A percentile compares a stretch with the other conserved stretches of the same genome.
phyloP scores from a whole-genome alignment of 2,797 vertebrate species.

The Sphenodon punctatus region DNA sequence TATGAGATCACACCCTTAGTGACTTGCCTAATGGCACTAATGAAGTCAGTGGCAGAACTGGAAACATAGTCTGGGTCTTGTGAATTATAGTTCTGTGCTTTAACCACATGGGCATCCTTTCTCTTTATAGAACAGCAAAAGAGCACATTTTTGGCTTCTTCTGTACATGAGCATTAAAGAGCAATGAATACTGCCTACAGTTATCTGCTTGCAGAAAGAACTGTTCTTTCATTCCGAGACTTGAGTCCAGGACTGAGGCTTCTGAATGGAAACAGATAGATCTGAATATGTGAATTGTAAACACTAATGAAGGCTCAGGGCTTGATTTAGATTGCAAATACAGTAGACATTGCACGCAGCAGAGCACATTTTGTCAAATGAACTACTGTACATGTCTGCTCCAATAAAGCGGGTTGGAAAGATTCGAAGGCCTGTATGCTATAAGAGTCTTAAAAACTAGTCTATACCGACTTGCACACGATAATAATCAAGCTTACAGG shows the following conservation, averaged over 20 bases:
- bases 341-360: conserved; percentile 10
- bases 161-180: conserved; percentile 3
- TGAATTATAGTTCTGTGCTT: not conserved
- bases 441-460: not conserved
- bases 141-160: conserved; percentile 9
- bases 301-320: not conserved
- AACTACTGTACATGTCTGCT: not conserved
- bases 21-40: not conserved
- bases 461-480: not conserved
- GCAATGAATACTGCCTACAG: not conserved
- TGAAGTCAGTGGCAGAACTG: not conserved
- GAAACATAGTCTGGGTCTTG: conserved; percentile 19
- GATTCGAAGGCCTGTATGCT: not conserved
- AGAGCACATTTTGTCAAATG: not conserved
- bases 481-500: not conserved
- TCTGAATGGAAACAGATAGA: conserved; percentile 36
- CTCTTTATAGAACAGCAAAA: not conserved
- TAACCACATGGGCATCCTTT: not conserved
- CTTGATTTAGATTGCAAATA: not conserved
- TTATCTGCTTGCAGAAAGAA: conserved; percentile 14
- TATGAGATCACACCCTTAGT: too few species aligned
- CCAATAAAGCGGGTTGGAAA: not conserved
- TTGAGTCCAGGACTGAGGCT: not conserved
- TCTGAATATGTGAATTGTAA: not conserved
- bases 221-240: conserved; percentile 22